Conservation (phyloP, 2,113 vertebrate genomes). For the Smithornis capensis region DNA sequence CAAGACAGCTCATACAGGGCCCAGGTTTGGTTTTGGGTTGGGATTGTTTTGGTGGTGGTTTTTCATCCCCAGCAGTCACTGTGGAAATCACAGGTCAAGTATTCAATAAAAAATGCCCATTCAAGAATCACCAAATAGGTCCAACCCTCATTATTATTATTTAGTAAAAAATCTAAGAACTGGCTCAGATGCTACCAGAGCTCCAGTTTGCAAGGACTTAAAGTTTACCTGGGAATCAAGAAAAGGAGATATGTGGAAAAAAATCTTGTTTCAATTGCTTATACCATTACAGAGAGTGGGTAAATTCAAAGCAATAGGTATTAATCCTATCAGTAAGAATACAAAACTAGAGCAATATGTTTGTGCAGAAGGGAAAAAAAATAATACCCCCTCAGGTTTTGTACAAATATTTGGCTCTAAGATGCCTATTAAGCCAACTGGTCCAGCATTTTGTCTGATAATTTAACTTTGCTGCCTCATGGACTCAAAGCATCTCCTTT, state of each 20-base stretch:
- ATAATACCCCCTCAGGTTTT: background rate
- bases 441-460: background rate
- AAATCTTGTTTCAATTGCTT: background rate
- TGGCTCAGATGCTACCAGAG: background rate
- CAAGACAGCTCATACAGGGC: background rate
- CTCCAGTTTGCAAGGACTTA: background rate
- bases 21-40: background rate
- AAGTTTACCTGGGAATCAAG: background rate
- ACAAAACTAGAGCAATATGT: background rate
- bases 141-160: background rate
- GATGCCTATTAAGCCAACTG: background rate
- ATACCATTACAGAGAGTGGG: background rate
- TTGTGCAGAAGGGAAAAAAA: background rate
- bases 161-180: background rate
- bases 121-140: background rate
- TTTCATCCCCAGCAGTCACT: background rate
- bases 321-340: background rate
- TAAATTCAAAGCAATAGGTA: background rate
- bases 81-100: background rate
- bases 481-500: background rate
- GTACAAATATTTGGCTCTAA: background rate
- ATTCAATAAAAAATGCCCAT: background rate
- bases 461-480: background rate
- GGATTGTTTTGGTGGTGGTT: background rate
- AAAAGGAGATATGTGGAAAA: background rate